Percentiles rank a stretch among this genome's conserved stretches.
Conservation (phyloP, 1,140 invertebrate species). For the Caerostris darwini region DNA sequence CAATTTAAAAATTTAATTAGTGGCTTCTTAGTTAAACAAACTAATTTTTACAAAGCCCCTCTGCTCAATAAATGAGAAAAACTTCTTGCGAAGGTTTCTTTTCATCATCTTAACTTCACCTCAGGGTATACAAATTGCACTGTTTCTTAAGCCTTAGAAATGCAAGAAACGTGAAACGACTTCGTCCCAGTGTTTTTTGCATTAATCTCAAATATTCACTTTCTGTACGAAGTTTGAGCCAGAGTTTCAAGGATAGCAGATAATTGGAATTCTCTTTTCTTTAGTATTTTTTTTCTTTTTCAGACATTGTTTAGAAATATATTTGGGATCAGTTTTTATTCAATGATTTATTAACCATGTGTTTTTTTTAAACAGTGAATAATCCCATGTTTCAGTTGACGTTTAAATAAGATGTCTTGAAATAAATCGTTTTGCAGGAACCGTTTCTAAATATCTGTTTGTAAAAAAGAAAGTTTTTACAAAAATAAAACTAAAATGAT, state of each 20-base stretch:
- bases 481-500: no score
- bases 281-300: not conserved
- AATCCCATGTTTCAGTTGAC: not conserved
- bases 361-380: not conserved
- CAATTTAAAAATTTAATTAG: not conserved
- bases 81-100: not conserved
- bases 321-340: not conserved
- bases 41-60: not conserved
- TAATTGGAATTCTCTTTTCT: conserved; percentile 27
- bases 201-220: conserved; percentile 49
- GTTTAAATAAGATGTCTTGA: not conserved
- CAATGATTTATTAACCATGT: not conserved
- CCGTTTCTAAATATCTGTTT: not conserved
- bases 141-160: conserved; percentile 17
- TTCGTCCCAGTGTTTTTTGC: not conserved
- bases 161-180: not conserved
- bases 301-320: not conserved
- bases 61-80: not conserved
- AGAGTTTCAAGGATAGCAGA: not conserved
- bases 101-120: conserved; percentile 1
- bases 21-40: not conserved
- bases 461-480: no score
- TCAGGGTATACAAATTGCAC: not conserved
- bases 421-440: not conserved
- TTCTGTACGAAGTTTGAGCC: not conserved